Conservation (phyloP, 30 jellyfish, hydroid and myxozoan species). For the Nemopilema nomurai region DNA sequence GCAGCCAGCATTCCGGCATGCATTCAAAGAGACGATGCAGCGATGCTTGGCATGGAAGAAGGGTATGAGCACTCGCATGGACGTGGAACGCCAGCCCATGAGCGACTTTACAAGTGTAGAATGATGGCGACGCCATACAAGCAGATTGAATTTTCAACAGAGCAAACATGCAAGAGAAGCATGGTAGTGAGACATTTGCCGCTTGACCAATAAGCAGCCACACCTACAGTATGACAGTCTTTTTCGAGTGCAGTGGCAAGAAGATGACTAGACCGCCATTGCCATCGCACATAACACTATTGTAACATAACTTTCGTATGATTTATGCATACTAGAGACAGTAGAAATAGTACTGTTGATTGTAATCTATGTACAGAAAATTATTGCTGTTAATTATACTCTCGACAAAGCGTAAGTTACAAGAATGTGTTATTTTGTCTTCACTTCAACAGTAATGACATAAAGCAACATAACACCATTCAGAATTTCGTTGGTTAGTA, state of each 20-base stretch:
- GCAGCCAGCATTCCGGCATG: slow-evolving; percentile 58
- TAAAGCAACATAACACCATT: too few relatives aligned
- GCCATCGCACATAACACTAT: too few relatives aligned
- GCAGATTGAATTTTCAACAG: not conserved
- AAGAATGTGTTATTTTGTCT: not conserved
- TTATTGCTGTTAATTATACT: not conserved
- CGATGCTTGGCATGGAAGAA: slow-evolving; percentile 8
- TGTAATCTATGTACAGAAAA: not conserved
- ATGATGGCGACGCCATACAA: not conserved
- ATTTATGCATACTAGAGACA: not conserved
- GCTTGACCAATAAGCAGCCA: too few relatives aligned
- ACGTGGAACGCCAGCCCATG: slow-evolving; percentile 42
- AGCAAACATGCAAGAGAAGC: not conserved
- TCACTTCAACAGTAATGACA: too few relatives aligned
- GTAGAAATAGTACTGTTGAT: not conserved
- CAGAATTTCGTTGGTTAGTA: too few relatives aligned
- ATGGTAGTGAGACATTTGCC: too few relatives aligned
- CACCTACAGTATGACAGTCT: too few relatives aligned
- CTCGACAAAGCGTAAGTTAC: not conserved
- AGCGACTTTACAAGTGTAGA: slow-evolving; percentile 16
- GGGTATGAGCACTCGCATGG: not conserved
- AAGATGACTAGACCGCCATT: too few relatives aligned
- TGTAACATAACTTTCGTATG: not conserved
- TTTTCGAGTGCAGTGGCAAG: too few relatives aligned
- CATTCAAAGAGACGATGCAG: slow-evolving; percentile 17